These are phyloP conservation scores for Drosophila tani DNA, from an alignment of 1,140 invertebrate genomes.

Conservation along the genomic window DNA sequence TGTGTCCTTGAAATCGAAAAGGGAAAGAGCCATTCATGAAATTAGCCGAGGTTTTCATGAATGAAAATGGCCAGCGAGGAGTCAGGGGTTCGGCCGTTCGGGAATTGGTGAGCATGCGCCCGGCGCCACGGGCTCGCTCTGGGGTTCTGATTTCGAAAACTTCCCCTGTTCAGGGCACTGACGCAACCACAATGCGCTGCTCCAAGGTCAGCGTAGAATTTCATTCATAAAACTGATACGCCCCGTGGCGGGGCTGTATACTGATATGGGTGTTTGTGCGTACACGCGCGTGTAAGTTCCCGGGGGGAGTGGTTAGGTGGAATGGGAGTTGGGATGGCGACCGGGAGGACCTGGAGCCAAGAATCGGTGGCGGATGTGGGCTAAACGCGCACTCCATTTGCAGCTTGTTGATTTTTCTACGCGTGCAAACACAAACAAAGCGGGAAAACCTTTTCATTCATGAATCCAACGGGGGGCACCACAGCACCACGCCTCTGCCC, in stretches of 20 bases:
- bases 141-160: conserved; percentile 34
- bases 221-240: conserved; percentile 77
- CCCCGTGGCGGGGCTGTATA: conserved; percentile 41
- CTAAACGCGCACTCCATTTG: conserved; percentile 53
- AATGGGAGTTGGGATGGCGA: background rate
- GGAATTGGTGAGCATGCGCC: conserved; percentile 50
- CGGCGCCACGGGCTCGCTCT: background rate
- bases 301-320: background rate
- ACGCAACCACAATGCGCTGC: conserved; percentile 72
- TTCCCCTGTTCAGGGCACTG: conserved; percentile 58
- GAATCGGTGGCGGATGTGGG: conserved; percentile 18
- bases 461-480: conserved; percentile 16
- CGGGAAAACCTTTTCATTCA: conserved; percentile 68
- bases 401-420: conserved; percentile 80
- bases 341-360: background rate
- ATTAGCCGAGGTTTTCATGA: conserved; percentile 54
- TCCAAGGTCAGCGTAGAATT: conserved; percentile 80
- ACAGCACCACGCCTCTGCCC: background rate
- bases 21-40: conserved; percentile 68
- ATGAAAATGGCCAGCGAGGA: conserved; percentile 45
- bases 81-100: conserved; percentile 9
- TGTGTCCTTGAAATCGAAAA: conserved; percentile 65
- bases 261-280: conserved; percentile 28
- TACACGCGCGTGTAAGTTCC: conserved; percentile 61
- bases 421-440: conserved; percentile 71